phyloP scores from a whole-genome alignment of 2,797 vertebrate genomes.

The Ceyx erithaca region DNA sequence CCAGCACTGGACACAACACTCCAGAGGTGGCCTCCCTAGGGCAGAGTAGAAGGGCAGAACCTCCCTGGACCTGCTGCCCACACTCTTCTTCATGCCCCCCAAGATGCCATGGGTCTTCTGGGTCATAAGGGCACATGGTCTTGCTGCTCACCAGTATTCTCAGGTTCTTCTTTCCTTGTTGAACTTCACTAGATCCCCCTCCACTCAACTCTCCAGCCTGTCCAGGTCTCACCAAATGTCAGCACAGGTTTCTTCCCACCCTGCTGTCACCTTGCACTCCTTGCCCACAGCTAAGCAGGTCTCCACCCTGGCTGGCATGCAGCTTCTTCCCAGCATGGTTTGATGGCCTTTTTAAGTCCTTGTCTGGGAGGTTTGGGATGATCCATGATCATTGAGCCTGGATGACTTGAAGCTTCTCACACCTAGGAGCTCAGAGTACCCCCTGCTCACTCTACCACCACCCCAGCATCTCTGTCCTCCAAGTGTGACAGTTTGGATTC shows the following conservation, averaged over 20 bases:
- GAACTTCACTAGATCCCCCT: no score
- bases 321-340: not conserved
- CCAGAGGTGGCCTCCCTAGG: no score
- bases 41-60: no score
- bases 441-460: not conserved
- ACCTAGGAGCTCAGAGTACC: not conserved
- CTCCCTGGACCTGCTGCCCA: no score
- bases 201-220: no score
- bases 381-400: not conserved
- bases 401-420: not conserved
- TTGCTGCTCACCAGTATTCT: no score
- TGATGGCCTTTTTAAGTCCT: not conserved
- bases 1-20: no score
- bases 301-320: not conserved
- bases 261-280: not conserved
- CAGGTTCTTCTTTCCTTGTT: no score
- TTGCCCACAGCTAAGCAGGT: not conserved
- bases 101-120: no score
- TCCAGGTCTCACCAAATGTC: no score
- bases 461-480: not conserved
- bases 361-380: not conserved
- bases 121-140: no score
- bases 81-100: no score
- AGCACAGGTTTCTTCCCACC: not conserved
- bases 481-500: not conserved